These are phyloP conservation scores for Drosophila eugracilis DNA, from an alignment of 1,140 invertebrate genomes.

Conservation along the genomic window DNA sequence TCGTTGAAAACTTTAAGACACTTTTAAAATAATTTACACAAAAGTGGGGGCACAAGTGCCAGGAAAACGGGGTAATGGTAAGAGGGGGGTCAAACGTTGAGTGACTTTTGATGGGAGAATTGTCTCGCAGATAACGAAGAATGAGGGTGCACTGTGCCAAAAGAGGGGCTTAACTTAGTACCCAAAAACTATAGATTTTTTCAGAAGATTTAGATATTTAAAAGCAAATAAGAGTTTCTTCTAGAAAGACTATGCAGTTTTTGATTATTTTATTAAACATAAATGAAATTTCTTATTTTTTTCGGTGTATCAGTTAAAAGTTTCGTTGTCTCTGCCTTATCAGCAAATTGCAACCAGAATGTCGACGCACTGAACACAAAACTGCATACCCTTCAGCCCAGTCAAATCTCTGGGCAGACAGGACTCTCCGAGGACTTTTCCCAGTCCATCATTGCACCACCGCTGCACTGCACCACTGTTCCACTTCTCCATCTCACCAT, in stretches of 20 bases:
- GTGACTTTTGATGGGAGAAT: slow-evolving; percentile 70
- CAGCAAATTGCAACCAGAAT: slow-evolving; percentile 72
- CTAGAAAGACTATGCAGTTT: no score
- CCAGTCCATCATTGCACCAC: no score
- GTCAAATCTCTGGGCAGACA: slow-evolving; percentile 37
- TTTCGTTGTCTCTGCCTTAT: slow-evolving; percentile 51
- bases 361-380: slow-evolving; percentile 59
- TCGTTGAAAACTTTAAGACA: slow-evolving; percentile 64
- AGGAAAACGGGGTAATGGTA: background rate
- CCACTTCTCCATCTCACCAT: no score
- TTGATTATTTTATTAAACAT: background rate
- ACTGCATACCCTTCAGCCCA: slow-evolving; percentile 58
- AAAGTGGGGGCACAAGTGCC: slow-evolving; percentile 6
- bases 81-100: slow-evolving; percentile 25
- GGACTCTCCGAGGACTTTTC: background rate
- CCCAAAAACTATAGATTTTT: no score
- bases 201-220: no score
- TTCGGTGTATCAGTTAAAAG: slow-evolving; percentile 7
- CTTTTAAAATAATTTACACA: slow-evolving; percentile 72
- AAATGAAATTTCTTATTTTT: background rate
- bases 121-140: slow-evolving; percentile 24
- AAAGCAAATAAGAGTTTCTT: no score
- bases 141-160: background rate
- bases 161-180: no score
- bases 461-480: background rate